Percentiles rank a stretch among this genome's conserved stretches.
Conservation (phyloP, 2,113 vertebrate genomes). For the Sprattus sprattus region DNA sequence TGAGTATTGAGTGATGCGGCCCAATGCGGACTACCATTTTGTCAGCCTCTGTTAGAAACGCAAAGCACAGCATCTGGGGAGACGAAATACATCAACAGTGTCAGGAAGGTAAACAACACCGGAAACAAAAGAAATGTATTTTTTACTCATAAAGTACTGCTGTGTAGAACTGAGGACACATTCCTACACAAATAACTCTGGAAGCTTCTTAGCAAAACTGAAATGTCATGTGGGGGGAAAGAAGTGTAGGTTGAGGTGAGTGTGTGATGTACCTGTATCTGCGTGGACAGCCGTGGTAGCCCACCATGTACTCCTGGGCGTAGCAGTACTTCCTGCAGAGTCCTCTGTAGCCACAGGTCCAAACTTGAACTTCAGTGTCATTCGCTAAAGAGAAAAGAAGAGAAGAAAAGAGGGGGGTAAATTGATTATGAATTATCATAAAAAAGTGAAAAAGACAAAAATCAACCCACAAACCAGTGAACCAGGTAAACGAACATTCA, state of each 20-base stretch:
- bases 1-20: not conserved
- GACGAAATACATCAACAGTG: not conserved
- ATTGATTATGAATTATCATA: not conserved
- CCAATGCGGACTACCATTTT: not conserved
- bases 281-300: constrained; percentile 46
- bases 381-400: constrained; percentile 19
- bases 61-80: constrained; percentile 52
- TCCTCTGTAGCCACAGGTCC: constrained; percentile 47
- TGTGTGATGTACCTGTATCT: constrained; percentile 46
- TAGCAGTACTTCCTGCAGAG: constrained; percentile 48
- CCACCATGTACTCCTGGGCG: constrained; percentile 48
- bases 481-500: not conserved
- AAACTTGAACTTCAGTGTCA: constrained; percentile 33
- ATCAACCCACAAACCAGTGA: not conserved
- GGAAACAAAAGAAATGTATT: too few species aligned
- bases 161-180: not conserved
- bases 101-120: not conserved
- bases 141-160: too few species aligned
- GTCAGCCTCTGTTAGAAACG: constrained; percentile 25
- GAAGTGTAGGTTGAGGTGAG: not conserved
- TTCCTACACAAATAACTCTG: not conserved
- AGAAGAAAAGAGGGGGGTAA: not conserved
- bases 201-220: not conserved
- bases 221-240: not conserved
- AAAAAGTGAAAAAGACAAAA: not conserved